Percentiles rank a stretch among this genome's conserved stretches.
These are phyloP conservation scores for Rhynchophorus ferrugineus DNA, from an alignment of 1,140 invertebrate genomes.

Conservation along the genomic window DNA sequence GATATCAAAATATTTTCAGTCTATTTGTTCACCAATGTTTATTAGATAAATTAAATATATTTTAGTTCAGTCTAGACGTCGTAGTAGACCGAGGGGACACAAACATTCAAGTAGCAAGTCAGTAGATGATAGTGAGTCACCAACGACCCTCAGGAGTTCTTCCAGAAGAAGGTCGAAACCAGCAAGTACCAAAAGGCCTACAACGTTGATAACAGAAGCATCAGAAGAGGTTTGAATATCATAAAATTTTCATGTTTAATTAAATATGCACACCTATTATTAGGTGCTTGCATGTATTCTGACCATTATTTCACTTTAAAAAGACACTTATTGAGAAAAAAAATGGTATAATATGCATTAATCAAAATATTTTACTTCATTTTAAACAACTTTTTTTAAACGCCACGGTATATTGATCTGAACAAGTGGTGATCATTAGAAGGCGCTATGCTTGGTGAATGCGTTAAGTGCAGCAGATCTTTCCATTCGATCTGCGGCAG, in stretches of 20 bases:
- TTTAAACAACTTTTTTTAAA: slow-evolving; percentile 7
- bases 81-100: slow-evolving; percentile 7
- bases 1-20: too few species aligned
- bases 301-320: too few species aligned
- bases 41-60: background rate
- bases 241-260: too few species aligned
- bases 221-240: slow-evolving; percentile 17
- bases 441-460: too few species aligned
- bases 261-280: too few species aligned
- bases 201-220: slow-evolving; percentile 3
- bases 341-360: background rate
- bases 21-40: too few species aligned
- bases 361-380: slow-evolving; percentile 6
- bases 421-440: too few species aligned
- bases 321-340: too few species aligned
- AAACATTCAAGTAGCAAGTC: background rate
- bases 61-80: slow-evolving; percentile 12
- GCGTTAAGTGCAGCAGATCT: too few species aligned
- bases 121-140: background rate
- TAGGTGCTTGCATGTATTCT: too few species aligned
- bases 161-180: slow-evolving; percentile 11
- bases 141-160: slow-evolving; percentile 6
- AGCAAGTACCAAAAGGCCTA: slow-evolving; percentile 7
- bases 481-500: too few species aligned
- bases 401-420: too few species aligned